phyloP scores from a whole-genome alignment of 2,888 invertebrate species.

The Eupsilia transversa region DNA sequence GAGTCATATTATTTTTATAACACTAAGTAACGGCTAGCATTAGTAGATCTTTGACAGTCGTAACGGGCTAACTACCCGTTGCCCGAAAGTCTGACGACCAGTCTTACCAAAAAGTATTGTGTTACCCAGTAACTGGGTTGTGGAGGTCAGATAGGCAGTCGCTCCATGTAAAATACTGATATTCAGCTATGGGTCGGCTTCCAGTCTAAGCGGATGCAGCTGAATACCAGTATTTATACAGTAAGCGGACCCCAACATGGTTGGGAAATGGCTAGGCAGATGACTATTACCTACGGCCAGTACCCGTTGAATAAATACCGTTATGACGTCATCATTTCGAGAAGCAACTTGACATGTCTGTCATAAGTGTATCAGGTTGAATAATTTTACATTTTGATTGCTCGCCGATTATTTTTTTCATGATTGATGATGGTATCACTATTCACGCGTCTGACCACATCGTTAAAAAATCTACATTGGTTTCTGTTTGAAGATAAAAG shows the following conservation, averaged over 20 bases:
- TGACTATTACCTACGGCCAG: neutral
- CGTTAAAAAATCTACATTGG: conserved; percentile 31
- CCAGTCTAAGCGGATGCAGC: too few relatives aligned
- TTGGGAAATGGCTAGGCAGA: neutral
- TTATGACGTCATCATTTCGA: conserved; percentile 51
- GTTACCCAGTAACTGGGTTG: neutral
- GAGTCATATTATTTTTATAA: conserved; percentile 12
- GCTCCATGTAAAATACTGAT: neutral
- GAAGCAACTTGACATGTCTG: conserved; percentile 24
- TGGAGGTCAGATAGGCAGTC: neutral
- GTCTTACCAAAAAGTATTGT: neutral
- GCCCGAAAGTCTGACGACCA: neutral
- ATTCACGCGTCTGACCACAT: conserved; percentile 46
- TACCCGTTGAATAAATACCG: conserved; percentile 18
- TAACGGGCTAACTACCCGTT: too few relatives aligned
- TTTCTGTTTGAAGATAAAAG: conserved; percentile 32
- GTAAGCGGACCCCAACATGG: neutral
- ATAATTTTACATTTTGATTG: conserved; percentile 44
- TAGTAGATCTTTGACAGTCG: neutral
- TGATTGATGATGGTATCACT: conserved; percentile 45
- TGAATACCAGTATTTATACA: too few relatives aligned
- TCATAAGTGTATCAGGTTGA: conserved; percentile 41
- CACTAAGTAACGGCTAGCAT: neutral
- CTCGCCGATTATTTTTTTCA: conserved; percentile 33
- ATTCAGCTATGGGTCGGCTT: neutral